Evolutionary conservation across 2,888 invertebrate species (phyloP), one percentile per base, ranked within the genome.

Genomic region (Trachelus troglodyta): DNA sequence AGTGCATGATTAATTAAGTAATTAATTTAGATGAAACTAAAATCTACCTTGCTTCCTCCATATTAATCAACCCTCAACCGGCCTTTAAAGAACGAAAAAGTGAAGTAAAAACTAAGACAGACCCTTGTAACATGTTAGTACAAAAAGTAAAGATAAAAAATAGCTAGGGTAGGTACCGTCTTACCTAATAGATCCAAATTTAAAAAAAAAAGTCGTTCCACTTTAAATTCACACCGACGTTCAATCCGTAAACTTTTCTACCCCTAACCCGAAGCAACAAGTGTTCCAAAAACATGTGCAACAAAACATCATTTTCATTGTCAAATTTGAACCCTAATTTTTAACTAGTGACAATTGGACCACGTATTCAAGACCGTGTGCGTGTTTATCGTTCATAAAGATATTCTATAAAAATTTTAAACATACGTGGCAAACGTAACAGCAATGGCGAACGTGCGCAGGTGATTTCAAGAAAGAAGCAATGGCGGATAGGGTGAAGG

Each of bases 11-110:
- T 69, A 78, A 78, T 78, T 76, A 73, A 78, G 76, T 75, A 75
- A 78, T 78, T 78, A 78, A 78, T 78, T 78, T 73, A 75, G 73
- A 78, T 73, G 73, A 78, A 71, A 78, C 76, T 78, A 76, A 76
- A 76, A 78, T 68, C 78, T 75, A 69, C 78, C 69, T 75, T 75
- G 69, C 75, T 77, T 75, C 77, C 75, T 34, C 69, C 71, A 69
- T 77, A 75, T 77, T 77, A 77, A 77, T 77, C 77, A 74, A 35
- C 35, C 34, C 30, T 34, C 74, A 35, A 71, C 71, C 71, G 71
- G 71, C 15, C 71, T 71, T 71, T 31, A 12, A 71, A 71, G 33
- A 1, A 33, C 31, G 31, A 71, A 71, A 71, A 71, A 71, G 12
- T 71, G 33, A 31, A 31, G 33, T 71, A 71, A 71, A 71, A 71